Base-by-base conservation (phyloP, 2,113 vertebrate species). In the Choloepus hoffmanni region DNA sequence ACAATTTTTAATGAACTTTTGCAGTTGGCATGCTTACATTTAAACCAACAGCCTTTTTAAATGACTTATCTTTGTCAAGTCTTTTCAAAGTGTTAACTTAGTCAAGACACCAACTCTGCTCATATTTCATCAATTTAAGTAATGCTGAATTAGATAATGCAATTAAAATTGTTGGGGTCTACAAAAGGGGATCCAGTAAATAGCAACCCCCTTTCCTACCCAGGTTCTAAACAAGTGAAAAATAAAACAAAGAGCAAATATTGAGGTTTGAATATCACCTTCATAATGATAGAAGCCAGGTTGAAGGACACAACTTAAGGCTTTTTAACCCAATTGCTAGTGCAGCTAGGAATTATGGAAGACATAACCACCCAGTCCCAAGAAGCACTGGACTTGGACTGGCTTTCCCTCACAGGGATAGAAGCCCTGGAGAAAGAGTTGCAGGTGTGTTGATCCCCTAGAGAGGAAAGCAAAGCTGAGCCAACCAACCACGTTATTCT, bases 81-180 rank as follows among this genome's bases (percentile, higher is more conserved):
- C 30, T 96, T 97, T 93, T 28, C 26, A 85, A 73, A 85, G 4
- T 30, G n/a, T 90, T 87, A 76, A 70, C 26, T 74, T 84, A 48
- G 62, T 58, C 88, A 72, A 92, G 90, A 87, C 53, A 68, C 79
- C 43, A 67, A 63, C 10, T n/a, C 28, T 45, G 95, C 33, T 67
- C 58, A 63, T 28, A 79, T 63, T 86, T 93, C 23, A 60, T 36
- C 23, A 70, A 48, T 15, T 65, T 60, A 84, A 76, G 21, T 70
- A 76, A 76, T 45, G 7, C 30, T 86, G 16, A 78, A 84, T 83
- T 95, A 84, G 72, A 84, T 79, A n/a, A 79, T 33, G 4, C 8
- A 62, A 43, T 60, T 81, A 82, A 84, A 72, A 85, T 77, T 86
- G 36, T 55, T 9, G 15, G 18, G 3, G 2, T 24, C 19, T 45